A percentile compares a stretch with the other conserved stretches of the same genome.
phyloP scores from a whole-genome alignment of 1,140 invertebrate species.

The Drosophila teissieri region DNA sequence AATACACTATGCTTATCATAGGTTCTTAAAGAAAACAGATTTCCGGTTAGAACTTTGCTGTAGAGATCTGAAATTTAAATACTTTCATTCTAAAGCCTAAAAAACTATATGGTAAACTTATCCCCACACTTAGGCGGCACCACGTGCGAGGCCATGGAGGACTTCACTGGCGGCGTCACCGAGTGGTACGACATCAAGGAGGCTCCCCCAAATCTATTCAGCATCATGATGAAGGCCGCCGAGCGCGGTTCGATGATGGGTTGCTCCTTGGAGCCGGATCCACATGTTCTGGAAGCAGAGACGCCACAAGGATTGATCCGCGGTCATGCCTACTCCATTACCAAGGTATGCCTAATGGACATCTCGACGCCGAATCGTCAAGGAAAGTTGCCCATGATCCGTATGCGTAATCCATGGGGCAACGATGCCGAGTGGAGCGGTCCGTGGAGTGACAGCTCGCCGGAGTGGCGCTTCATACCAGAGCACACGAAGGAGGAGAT shows the following conservation, averaged over 20 bases:
- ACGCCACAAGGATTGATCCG: conserved; percentile 95
- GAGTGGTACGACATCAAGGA: conserved; percentile 97
- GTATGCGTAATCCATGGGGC: conserved; percentile 98
- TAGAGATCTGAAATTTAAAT: background rate
- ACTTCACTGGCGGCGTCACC: conserved; percentile 98
- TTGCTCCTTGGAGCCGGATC: conserved; percentile 98
- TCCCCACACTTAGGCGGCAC: conserved; percentile 89
- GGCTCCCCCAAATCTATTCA: conserved; percentile 95
- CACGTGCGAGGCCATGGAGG: conserved; percentile 99
- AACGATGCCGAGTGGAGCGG: conserved; percentile 99
- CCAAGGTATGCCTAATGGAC: conserved; percentile 94
- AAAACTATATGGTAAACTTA: too few relatives aligned
- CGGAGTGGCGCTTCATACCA: conserved; percentile 97
- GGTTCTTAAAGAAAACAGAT: too few relatives aligned
- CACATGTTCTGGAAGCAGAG: conserved; percentile 94
- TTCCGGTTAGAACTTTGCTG: background rate
- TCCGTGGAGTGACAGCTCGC: conserved; percentile 96
- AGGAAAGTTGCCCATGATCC: conserved; percentile 92
- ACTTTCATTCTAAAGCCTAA: background rate
- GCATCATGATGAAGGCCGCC: conserved; percentile 95
- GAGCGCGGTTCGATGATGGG: conserved; percentile 98
- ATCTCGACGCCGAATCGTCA: conserved; percentile 92
- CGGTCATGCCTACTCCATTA: conserved; percentile 98
- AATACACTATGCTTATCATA: conserved; percentile 3
- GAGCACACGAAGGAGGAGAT: conserved; percentile 94